Evolutionary conservation across 2,888 invertebrate species (phyloP), one percentile per base, ranked within the genome.

Genomic region (Calameuta pallipes): DNA sequence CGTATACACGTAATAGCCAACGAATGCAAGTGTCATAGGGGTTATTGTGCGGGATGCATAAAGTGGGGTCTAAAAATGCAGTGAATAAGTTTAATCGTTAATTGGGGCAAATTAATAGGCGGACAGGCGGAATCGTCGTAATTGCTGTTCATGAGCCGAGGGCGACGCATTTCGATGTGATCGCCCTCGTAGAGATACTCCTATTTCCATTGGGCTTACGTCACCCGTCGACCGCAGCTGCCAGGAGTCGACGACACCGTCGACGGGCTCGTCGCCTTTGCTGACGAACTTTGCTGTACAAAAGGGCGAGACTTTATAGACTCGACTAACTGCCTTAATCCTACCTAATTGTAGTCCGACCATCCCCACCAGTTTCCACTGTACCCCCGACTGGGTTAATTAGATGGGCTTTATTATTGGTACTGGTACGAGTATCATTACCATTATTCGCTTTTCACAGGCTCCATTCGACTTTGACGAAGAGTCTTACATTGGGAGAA

Each of bases 111-210:
- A 71, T 71, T 71, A 71, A 71, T 71, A 33, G 31, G 71, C 71
- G 31, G 31, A 34, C 71, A 31, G 71, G 31, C 71, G 31, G 31
- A 33, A 15, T 71, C 71, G 71, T 34, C 33, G 31, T 71, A 71
- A 71, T 71, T 71, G 71, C 71, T 23, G 71, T 34, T 71, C 71
- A 71, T 71, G 31, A 33, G 71, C 12, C 71, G 71, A 6, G 71
- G 31, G 71, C 71, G 12, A 71, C 71, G 71, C 71, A 71, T 71
- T 71, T 71, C 71, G 12, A 12, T 31, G 71, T 0, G 56, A 56
- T 34, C 31, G 33, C 31, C 71, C 71, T 34, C 71, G 31, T 71
- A 12, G 4, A 31, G 30, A 71, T 31, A n/a, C 71, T 31, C 15
- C 71, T 71, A 71, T 71, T 34, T 34, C 9, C 33, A 34, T 34